Evolutionary conservation across 2,797 vertebrate species (phyloP).

Genomic region (Xenentodon cancila): DNA sequence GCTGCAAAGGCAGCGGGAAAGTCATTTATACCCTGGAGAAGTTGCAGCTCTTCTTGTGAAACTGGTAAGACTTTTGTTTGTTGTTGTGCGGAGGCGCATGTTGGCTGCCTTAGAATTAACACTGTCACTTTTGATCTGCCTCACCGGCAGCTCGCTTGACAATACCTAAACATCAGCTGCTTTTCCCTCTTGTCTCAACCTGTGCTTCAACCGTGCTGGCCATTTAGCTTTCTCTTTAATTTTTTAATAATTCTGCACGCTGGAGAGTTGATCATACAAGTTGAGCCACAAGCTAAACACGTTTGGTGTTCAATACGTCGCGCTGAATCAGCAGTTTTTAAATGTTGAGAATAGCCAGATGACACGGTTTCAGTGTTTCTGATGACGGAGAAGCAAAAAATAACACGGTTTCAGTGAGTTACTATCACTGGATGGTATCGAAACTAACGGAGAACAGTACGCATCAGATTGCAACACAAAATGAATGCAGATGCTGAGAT

Average conservation of each 20-base stretch:
- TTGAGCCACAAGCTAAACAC: slow-evolving; percentile 34
- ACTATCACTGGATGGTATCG: too few species aligned
- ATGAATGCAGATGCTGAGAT: not conserved
- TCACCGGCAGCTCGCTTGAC: too few species aligned
- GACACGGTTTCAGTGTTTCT: too few species aligned
- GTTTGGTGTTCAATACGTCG: slow-evolving; percentile 24
- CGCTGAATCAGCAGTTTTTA: slow-evolving; percentile 31
- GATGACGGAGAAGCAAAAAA: too few species aligned
- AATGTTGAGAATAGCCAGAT: not conserved
- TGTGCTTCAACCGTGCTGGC: slow-evolving; percentile 13
- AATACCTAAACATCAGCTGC: slow-evolving; percentile 17
- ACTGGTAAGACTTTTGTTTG: slow-evolving; percentile 13
- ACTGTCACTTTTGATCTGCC: too few species aligned
- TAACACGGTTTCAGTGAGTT: not conserved
- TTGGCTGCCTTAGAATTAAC: too few species aligned
- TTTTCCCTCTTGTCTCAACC: slow-evolving; percentile 11
- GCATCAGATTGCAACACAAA: not conserved
- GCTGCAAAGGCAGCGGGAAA: slow-evolving; percentile 2
- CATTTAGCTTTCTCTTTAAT: slow-evolving; percentile 18
- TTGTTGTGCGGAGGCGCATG: not conserved
- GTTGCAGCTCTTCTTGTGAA: too few species aligned
- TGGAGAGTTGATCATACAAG: slow-evolving; percentile 37
- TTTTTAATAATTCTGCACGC: slow-evolving; percentile 60
- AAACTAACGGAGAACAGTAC: not conserved
- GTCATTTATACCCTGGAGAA: slow-evolving; percentile 5